Percentiles rank a stretch among this genome's conserved stretches.
Evolutionary conservation across 1,140 invertebrate genomes (phyloP).

Genomic region (Neelides sp.): DNA sequence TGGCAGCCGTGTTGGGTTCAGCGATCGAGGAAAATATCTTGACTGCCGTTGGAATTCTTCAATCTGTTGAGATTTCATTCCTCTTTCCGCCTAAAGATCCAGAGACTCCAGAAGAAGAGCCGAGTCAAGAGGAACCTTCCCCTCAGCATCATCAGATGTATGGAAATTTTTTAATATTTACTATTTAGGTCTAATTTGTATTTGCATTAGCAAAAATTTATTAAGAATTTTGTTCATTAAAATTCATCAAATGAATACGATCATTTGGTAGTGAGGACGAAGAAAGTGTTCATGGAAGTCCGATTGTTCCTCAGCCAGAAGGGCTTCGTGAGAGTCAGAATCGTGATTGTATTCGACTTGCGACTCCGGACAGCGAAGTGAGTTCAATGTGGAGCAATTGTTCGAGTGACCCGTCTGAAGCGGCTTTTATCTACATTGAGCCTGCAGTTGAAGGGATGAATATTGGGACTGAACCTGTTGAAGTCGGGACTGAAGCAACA

Average conservation of each 20-base stretch:
- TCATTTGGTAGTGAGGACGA: conserved; percentile 2
- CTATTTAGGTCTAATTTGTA: neutral
- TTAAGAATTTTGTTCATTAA: neutral
- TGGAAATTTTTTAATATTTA: neutral
- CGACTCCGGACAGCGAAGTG: conserved; percentile 29
- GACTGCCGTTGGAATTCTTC: conserved; percentile 19
- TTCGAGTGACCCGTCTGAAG: conserved; percentile 23
- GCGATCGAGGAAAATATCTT: conserved; percentile 22
- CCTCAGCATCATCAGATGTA: conserved; percentile 20
- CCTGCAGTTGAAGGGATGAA: conserved; percentile 6
- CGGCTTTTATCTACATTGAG: conserved; percentile 24
- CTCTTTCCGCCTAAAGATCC: conserved; percentile 19
- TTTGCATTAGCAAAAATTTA: neutral
- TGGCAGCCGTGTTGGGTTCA: conserved; percentile 50
- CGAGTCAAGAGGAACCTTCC: conserved; percentile 11
- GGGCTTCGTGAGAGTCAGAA: neutral
- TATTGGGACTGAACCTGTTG: conserved; percentile 41
- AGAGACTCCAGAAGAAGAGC: conserved; percentile 10
- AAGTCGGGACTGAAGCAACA: conserved; percentile 70
- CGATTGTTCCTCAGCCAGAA: conserved; percentile 2
- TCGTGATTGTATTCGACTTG: conserved; percentile 16
- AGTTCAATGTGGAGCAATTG: conserved; percentile 25
- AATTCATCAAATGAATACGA: conserved; percentile 5
- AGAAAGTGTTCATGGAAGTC: conserved; percentile 16
- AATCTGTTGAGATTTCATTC: conserved; percentile 18